phyloP scores from a whole-genome alignment of 2,888 invertebrate species.

The Drosophila birchii region DNA sequence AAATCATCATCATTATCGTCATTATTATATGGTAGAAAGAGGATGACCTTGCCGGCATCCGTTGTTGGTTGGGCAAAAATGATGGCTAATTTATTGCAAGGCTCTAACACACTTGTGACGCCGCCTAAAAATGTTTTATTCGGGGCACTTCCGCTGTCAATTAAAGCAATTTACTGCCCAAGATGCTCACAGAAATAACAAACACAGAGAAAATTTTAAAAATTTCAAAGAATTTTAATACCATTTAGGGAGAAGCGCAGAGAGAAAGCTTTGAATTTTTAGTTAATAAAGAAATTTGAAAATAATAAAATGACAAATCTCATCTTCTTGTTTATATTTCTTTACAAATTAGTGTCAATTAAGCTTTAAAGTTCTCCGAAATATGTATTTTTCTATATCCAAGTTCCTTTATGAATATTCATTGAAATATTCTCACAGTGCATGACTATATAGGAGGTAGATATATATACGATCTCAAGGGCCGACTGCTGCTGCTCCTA shows the following conservation, averaged over 20 bases:
- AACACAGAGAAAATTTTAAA: background rate
- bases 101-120: conserved; percentile 28
- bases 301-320: background rate
- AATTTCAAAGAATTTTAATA: background rate
- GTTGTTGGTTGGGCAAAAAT: conserved; percentile 59
- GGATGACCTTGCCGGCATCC: conserved; percentile 72
- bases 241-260: background rate
- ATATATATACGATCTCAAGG: conserved; percentile 20
- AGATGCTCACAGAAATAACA: conserved; percentile 4
- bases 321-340: background rate
- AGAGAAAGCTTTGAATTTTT: no score
- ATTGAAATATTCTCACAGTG: background rate
- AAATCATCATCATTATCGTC: conserved; percentile 26
- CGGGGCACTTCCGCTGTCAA: conserved; percentile 68
- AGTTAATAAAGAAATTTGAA: background rate
- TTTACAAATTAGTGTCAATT: background rate
- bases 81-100: conserved; percentile 72
- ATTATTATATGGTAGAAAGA: conserved; percentile 7
- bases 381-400: no score
- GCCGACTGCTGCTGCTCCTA: conserved; percentile 17
- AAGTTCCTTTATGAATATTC: background rate
- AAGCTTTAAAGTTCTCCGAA: no score
- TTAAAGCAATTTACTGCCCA: conserved; percentile 62
- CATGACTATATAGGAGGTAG: background rate
- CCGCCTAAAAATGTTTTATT: conserved; percentile 39